These are phyloP conservation scores for Microtus ochrogaster DNA, from an alignment of 2,113 vertebrate species.

Conservation along the genomic window DNA sequence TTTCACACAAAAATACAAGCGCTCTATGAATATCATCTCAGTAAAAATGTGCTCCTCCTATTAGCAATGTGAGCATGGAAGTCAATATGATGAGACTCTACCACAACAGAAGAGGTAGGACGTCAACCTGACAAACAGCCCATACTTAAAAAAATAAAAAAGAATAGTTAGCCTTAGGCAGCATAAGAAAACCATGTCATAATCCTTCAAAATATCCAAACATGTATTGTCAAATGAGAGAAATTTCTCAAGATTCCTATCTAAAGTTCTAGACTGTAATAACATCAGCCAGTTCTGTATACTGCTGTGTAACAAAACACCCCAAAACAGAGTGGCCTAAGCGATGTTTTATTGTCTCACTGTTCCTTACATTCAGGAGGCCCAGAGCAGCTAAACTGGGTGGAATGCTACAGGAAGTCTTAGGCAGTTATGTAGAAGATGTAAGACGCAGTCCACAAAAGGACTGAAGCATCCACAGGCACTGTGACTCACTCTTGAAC, in stretches of 20 bases:
- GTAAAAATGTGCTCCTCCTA: neutral
- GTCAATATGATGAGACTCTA: neutral
- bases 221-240: neutral
- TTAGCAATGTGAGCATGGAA: neutral
- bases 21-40: neutral
- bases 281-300: neutral
- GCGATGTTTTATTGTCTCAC: neutral
- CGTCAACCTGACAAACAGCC: neutral
- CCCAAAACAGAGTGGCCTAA: neutral
- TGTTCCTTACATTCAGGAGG: neutral
- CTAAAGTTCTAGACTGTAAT: neutral
- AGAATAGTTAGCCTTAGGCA: neutral
- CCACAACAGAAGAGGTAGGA: rapidly evolving
- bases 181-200: neutral
- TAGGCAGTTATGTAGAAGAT: neutral
- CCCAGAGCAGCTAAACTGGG: neutral
- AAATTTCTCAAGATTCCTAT: neutral
- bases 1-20: neutral
- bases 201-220: neutral
- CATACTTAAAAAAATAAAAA: neutral
- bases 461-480: neutral
- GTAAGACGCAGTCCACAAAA: neutral
- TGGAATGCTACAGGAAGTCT: neutral
- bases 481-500: neutral
- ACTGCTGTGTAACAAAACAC: neutral